These are phyloP conservation scores for Eupsilia transversa DNA, from an alignment of 2,888 invertebrate genomes.

Conservation along the genomic window DNA sequence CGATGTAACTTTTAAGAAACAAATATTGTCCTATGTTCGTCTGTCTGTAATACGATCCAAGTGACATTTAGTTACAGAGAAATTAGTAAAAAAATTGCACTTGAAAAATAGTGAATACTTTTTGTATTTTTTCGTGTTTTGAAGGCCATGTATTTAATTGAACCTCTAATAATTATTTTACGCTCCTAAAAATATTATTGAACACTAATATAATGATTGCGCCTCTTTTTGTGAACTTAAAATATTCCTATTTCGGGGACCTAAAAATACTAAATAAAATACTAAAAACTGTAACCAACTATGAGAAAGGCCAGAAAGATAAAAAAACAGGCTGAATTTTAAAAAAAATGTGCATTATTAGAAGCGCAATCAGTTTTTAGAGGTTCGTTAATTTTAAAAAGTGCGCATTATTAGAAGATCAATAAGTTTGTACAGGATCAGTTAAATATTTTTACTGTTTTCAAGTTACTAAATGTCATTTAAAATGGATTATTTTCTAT, in stretches of 20 bases:
- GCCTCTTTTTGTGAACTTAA: neutral
- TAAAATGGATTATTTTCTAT: conserved; percentile 38
- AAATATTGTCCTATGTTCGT: conserved; percentile 51
- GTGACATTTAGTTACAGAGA: conserved; percentile 46
- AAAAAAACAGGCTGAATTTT: neutral
- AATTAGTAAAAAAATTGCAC: conserved; percentile 2
- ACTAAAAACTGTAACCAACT: neutral
- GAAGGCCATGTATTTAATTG: neutral
- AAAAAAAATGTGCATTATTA: neutral
- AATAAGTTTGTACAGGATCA: neutral
- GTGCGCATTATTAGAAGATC: neutral
- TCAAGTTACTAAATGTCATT: conserved; percentile 57
- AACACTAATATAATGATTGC: neutral
- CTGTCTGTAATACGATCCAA: conserved; percentile 48
- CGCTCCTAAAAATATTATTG: neutral
- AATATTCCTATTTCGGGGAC: neutral
- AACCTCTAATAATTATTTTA: neutral
- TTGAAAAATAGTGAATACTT: neutral
- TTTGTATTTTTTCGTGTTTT: neutral
- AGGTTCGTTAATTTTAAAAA: no score
- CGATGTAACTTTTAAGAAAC: conserved; percentile 57
- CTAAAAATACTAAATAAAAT: neutral
- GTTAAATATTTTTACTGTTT: neutral
- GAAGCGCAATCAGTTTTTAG: neutral
- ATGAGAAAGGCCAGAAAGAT: neutral